Percentiles rank a stretch among this genome's conserved stretches.
These are phyloP conservation scores for Theretra japonica DNA, from an alignment of 2,888 invertebrate genomes.

Conservation along the genomic window DNA sequence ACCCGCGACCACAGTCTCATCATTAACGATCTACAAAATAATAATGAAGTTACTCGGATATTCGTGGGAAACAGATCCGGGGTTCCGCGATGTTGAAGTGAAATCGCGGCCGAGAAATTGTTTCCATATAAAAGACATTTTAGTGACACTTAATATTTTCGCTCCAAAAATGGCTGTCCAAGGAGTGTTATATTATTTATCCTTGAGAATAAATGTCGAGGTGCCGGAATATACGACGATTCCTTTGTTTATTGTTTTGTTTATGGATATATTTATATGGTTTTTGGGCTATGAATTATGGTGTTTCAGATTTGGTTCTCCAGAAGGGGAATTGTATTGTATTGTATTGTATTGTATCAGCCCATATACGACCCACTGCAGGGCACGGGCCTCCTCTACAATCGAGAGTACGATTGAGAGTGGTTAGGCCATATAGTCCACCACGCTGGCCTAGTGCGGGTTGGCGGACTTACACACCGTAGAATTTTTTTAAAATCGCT, in stretches of 20 bases:
- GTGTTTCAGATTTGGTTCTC: background rate
- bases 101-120: conserved; percentile 3
- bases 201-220: background rate
- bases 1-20: no score
- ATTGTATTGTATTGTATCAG: no score
- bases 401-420: no score
- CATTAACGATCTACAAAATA: no score
- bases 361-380: no score
- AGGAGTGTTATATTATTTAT: conserved; percentile 3
- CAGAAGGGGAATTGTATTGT: background rate
- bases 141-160: conserved; percentile 32
- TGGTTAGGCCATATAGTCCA: no score
- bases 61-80: background rate
- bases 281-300: no score
- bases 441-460: no score
- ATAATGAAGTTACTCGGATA: background rate
- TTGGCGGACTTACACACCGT: no score
- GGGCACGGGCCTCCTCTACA: no score
- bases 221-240: background rate
- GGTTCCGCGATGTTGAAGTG: background rate
- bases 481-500: no score
- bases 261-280: background rate
- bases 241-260: background rate
- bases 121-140: conserved; percentile 19
- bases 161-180: conserved; percentile 21